Base-by-base conservation (phyloP, 1,140 invertebrate species). In the Caenorhabditis brenneri region DNA sequence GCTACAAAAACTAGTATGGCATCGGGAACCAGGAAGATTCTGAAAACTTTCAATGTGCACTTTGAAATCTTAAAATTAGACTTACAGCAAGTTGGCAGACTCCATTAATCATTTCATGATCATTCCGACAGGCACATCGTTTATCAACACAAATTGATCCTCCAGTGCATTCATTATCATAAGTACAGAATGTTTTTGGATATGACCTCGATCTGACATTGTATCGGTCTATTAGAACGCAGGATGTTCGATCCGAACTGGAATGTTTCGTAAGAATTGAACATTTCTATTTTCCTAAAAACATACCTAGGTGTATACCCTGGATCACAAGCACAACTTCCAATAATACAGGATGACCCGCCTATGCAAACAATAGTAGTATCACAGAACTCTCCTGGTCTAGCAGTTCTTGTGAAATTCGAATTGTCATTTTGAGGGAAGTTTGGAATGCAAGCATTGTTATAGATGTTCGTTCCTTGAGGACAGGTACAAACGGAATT, bases 401-500 rank as follows among this genome's bases (percentile, higher is more conserved):
- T 33, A 2, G 85, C 85, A 39, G 69, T 83, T 83, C 69, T 51
- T 36, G 78, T 53, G 1, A 53, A 49, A 12, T 39, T 80, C 0
- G 29, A 80, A 80, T 51, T 53, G 27, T 80, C 65, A 24, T 80
- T 80, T 53, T 80, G 78, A 3, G 78, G 46, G 27, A 49, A 49
- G 78, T 39, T 80, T 12, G 81, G 81, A 31, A 58, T 48, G 39
- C 84, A 85, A 22, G 24, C 29, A 22, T 60, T 78, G 27, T 78
- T 78, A 49, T 83, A 33, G 2, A 51, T 22, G 22, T 48, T 22
- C 19, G 15, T 86, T 4, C 85, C 85, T 10, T 12, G 39, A 29
- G 85, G 85, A 74, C 86, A 87, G 24, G 51, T 31, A 51, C 86
- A 87, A 12, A 82, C 39, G 6, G 80, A 55, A 36, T 87, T 79